Percentiles rank a stretch among this genome's conserved stretches.
Conservation (phyloP, 2,888 invertebrate genomes). For the Muschampia plurimacula region DNA sequence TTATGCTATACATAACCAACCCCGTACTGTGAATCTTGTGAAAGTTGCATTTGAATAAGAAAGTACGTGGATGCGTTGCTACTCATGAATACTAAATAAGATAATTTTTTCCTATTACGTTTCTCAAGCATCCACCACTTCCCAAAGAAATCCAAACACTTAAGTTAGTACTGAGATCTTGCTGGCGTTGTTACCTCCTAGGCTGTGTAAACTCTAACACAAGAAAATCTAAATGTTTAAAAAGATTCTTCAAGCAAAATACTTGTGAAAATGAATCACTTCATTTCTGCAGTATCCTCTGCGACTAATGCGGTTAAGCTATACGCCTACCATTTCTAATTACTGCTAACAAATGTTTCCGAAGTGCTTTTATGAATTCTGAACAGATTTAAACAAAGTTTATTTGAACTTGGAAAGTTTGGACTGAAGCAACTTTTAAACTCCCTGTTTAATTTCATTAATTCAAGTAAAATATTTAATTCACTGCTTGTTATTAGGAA, state of each 20-base stretch:
- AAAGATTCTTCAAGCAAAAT: neutral
- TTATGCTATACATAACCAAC: no score
- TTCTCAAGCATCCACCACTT: no score
- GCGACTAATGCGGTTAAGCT: neutral
- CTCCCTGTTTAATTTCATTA: constrained; percentile 16
- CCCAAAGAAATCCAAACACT: no score
- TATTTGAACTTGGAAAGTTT: constrained; percentile 37
- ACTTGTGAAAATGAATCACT: neutral
- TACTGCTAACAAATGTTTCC: constrained; percentile 2
- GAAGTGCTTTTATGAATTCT: constrained; percentile 47
- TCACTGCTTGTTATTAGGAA: neutral
- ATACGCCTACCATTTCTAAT: constrained; percentile 7
- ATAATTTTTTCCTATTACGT: no score
- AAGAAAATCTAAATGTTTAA: neutral
- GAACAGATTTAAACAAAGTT: constrained; percentile 37
- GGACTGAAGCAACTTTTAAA: constrained; percentile 3
- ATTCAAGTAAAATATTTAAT: neutral
- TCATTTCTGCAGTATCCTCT: neutral
- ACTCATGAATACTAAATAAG: no score
- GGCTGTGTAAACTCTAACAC: no score
- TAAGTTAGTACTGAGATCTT: no score
- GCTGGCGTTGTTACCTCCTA: no score
- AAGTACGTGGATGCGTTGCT: no score
- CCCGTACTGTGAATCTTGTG: no score
- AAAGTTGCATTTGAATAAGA: no score